Conservation (phyloP, 2,888 invertebrate genomes). For the Neocrepidodera transversa region DNA sequence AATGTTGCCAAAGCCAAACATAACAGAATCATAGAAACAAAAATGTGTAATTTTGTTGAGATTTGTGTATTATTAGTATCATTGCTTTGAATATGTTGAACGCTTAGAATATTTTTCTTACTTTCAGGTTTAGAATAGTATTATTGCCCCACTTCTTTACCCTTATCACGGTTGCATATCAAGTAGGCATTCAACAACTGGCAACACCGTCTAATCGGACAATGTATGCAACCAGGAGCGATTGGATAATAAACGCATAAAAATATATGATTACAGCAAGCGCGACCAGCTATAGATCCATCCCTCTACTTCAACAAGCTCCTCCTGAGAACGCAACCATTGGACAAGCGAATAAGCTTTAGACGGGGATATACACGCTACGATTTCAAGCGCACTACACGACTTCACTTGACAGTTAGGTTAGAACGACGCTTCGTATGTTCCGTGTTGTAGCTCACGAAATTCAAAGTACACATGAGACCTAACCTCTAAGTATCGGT, state of each 20-base stretch:
- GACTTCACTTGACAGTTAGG: not conserved
- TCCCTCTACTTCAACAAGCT: slow-evolving; percentile 56
- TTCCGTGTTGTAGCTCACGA: slow-evolving; percentile 33
- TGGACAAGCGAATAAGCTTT: slow-evolving; percentile 41
- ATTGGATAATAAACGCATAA: slow-evolving; percentile 58
- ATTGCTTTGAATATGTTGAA: no score
- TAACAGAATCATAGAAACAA: no score
- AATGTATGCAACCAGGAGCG: slow-evolving; percentile 50
- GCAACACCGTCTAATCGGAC: slow-evolving; percentile 41
- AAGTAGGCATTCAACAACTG: slow-evolving; percentile 38
- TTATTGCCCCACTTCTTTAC: not conserved
- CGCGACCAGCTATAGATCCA: slow-evolving; percentile 49
- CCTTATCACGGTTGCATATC: slow-evolving; percentile 13
- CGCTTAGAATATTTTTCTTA: no score
- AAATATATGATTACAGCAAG: slow-evolving; percentile 57
- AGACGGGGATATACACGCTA: slow-evolving; percentile 44
- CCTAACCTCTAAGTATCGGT: slow-evolving; percentile 44
- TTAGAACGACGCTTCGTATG: slow-evolving; percentile 41
- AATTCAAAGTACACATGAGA: slow-evolving; percentile 38
- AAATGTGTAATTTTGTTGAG: no score
- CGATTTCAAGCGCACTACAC: slow-evolving; percentile 32
- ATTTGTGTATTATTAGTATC: no score
- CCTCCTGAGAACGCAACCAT: slow-evolving; percentile 52
- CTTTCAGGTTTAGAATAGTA: no score
- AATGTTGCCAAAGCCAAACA: no score